Conservation (phyloP, 2,888 invertebrate species). For the Galerucella nymphaeae region DNA sequence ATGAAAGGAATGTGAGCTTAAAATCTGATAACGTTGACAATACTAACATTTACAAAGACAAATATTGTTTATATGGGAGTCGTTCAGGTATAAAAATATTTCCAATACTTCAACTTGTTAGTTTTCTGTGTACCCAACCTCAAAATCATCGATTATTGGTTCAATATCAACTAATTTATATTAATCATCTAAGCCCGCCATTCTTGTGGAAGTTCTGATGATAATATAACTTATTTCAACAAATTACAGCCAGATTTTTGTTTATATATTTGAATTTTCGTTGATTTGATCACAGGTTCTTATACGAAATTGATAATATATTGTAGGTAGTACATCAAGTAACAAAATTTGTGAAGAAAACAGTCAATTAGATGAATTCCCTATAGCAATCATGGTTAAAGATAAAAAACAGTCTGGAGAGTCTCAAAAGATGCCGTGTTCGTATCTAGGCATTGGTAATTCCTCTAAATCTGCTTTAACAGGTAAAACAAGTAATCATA, state of each 20-base stretch:
- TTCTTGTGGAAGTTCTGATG: no score
- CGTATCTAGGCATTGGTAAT: not conserved
- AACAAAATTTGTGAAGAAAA: not conserved
- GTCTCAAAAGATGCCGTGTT: not conserved
- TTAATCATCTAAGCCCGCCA: no score
- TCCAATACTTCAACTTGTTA: no score
- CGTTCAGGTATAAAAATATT: not conserved
- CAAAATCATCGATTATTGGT: no score
- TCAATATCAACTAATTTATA: no score
- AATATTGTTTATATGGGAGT: not conserved
- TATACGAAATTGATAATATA: not conserved
- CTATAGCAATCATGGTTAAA: constrained; percentile 11
- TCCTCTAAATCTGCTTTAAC: not conserved
- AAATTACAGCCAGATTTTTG: no score
- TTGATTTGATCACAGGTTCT: no score
- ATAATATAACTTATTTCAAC: no score
- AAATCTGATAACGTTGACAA: not conserved
- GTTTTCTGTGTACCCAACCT: no score
- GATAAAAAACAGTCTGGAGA: not conserved
- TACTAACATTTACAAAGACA: not conserved
- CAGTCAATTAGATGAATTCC: constrained; percentile 2
- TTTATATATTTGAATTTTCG: no score
- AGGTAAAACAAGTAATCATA: not conserved
- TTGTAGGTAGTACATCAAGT: not conserved
- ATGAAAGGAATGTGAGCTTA: not conserved